Base-by-base conservation (phyloP, 2,797 vertebrate species). In the Antennarius maculatus region DNA sequence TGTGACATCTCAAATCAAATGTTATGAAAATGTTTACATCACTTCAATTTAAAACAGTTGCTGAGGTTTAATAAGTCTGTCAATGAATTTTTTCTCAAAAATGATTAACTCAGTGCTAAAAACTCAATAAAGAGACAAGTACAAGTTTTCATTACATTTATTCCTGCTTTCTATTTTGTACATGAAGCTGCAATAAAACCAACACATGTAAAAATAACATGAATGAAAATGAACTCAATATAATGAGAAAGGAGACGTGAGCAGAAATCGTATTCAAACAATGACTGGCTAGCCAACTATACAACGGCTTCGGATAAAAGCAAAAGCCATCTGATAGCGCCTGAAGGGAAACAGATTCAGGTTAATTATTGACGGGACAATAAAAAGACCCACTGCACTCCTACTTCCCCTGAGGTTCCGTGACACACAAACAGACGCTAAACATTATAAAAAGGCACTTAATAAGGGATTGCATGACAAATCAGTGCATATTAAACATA, bases 391-490 rank as follows among this genome's bases (percentile, higher is more conserved):
- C 76, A 73, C 57, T 81, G 76, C 75, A 73, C 71, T 84, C 73
- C 83, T 55, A 70, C 80, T 79, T 82, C 79, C 81, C 85, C 87
- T 90, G 86, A 90, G 87, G 80, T 83, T 82, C 71, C 65, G 81
- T 59, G 62, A 88, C 83, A 74, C 76, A 82, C 68, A 77, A 69
- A 86, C 76, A 77, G 71, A 86, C 76, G 73, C 74, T 83, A 74
- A 79, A 89, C 82, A 80, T 79, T 83, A 85, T 55, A 62, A 80
- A 85, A 90, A 91, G 91, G 90, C 90, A 92, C 90, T 92, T 90
- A 78, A 77, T 73, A 76, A 81, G 81, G 76, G 85, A 82, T 87
- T 87, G 86, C 84, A 86, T 86, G 61, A 86, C 46, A 43, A 71
- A 76, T 88, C 87, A 86, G 85, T 84, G 86, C 84, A 86, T 86